A percentile compares a stretch with the other conserved stretches of the same genome.
Conservation (phyloP, 2,888 invertebrate genomes). For the Pristionchus fissidentatus region DNA sequence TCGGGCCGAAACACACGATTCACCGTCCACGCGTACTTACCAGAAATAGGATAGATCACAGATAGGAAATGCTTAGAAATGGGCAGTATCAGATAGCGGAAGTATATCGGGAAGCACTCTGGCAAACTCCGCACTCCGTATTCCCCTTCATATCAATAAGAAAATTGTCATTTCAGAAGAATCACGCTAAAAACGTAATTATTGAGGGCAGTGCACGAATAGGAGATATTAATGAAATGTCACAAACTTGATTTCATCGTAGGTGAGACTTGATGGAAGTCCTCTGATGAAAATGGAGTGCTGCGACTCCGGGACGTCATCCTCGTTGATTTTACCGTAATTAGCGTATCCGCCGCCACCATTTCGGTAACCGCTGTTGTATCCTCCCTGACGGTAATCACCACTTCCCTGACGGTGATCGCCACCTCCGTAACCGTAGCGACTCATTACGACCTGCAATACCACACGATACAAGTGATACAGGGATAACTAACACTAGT, state of each 20-base stretch:
- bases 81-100: constrained; percentile 33
- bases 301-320: constrained; percentile 73
- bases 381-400: constrained; percentile 34
- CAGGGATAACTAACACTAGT: background rate
- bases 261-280: constrained; percentile 59
- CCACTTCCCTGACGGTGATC: background rate
- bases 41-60: constrained; percentile 24
- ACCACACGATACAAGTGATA: background rate
- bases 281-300: constrained; percentile 71
- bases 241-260: constrained; percentile 67
- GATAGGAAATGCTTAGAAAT: constrained; percentile 40
- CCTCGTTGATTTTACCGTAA: constrained; percentile 63
- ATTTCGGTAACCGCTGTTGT: constrained; percentile 12
- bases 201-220: constrained; percentile 18
- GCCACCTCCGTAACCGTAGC: constrained; percentile 18
- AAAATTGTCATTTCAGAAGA: constrained; percentile 1
- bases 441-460: constrained; percentile 22
- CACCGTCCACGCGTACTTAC: constrained; percentile 2
- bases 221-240: background rate
- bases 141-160: background rate
- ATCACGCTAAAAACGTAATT: constrained; percentile 16
- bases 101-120: constrained; percentile 11
- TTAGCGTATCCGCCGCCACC: constrained; percentile 14
- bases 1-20: constrained; percentile 9
- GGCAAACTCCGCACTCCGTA: background rate